Conservation (phyloP, 1,140 invertebrate species). For the Drosophila arawakana region DNA sequence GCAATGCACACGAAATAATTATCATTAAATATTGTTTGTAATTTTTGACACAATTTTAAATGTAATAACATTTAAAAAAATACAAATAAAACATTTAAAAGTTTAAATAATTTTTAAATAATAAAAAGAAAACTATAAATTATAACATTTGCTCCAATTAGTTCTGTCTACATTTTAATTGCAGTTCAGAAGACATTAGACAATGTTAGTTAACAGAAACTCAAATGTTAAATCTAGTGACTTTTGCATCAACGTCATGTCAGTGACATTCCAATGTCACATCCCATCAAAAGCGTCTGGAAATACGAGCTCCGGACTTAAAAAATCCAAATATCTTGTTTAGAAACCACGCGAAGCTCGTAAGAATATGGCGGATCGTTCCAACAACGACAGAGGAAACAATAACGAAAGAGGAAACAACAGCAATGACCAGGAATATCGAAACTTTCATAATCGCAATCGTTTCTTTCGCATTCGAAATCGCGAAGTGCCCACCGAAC, state of each 20-base stretch:
- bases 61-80: background rate
- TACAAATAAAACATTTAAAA: background rate
- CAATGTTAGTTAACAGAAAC: too few relatives aligned
- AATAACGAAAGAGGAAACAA: constrained; percentile 32
- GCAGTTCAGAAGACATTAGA: too few relatives aligned
- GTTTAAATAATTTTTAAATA: too few relatives aligned
- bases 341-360: constrained; percentile 29
- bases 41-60: background rate
- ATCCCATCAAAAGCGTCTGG: constrained; percentile 68
- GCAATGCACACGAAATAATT: background rate
- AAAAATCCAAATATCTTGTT: constrained; percentile 29
- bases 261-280: constrained; percentile 46
- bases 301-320: constrained; percentile 61
- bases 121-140: too few relatives aligned
- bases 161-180: too few relatives aligned
- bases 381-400: constrained; percentile 27
- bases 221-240: constrained; percentile 17
- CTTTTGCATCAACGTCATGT: constrained; percentile 27
- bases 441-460: constrained; percentile 52
- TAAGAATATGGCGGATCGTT: constrained; percentile 63
- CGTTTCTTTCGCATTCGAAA: constrained; percentile 66
- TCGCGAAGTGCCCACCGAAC: constrained; percentile 91
- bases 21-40: background rate
- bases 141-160: too few relatives aligned
- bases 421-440: constrained; percentile 36